Evolutionary conservation across 2,888 invertebrate genomes (phyloP).

Genomic region (Capitulum mitella): DNA sequence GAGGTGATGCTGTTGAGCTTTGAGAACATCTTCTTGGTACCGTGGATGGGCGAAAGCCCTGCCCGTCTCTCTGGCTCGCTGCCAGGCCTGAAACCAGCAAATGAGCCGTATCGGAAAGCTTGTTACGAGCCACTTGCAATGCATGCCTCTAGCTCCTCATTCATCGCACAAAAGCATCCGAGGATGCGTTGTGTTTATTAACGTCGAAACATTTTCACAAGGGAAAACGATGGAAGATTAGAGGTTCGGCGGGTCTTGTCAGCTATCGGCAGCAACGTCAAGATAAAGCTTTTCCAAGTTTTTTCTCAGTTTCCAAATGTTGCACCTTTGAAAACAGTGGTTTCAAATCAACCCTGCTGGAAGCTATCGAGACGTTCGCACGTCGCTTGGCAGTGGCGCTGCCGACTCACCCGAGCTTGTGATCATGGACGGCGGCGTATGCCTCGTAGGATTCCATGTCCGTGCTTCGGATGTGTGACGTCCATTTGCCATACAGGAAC

Average conservation of each 20-base stretch:
- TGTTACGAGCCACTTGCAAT: too few relatives aligned
- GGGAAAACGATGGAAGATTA: too few relatives aligned
- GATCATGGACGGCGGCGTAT: neutral
- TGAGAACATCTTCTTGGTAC: neutral
- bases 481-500: neutral
- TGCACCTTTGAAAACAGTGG: too few relatives aligned
- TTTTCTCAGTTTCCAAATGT: too few relatives aligned
- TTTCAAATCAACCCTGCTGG: too few relatives aligned
- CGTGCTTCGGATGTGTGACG: neutral
- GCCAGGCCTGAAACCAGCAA: neutral
- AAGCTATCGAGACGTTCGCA: neutral
- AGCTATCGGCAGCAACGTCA: too few relatives aligned
- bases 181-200: too few relatives aligned
- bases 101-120: too few relatives aligned
- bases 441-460: neutral
- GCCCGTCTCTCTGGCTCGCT: neutral
- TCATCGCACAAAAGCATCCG: neutral
- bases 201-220: too few relatives aligned
- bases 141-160: too few relatives aligned
- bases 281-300: too few relatives aligned
- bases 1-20: neutral
- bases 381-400: neutral
- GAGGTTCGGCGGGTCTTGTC: too few relatives aligned
- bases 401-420: neutral
- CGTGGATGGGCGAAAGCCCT: neutral